Percentiles rank a stretch among this genome's conserved stretches.
phyloP scores from a whole-genome alignment of 2,113 vertebrate genomes.

The Nibea coibor region DNA sequence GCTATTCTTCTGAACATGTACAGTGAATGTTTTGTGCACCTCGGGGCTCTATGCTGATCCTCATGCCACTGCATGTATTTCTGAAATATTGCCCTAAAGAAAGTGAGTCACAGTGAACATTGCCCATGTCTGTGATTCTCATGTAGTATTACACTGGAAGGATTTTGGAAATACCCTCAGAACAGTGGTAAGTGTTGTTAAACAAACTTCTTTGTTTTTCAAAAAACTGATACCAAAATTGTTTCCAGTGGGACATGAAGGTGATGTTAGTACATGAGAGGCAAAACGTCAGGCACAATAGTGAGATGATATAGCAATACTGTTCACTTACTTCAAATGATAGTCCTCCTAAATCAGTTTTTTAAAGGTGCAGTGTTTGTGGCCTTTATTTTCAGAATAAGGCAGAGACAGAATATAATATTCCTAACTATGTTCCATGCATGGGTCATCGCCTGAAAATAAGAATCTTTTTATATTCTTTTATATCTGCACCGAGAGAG shows the following conservation, averaged over 20 bases:
- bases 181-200: background rate
- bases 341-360: background rate
- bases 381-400: background rate
- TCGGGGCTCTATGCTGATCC: slow-evolving; percentile 7
- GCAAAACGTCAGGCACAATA: background rate
- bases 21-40: slow-evolving; percentile 8
- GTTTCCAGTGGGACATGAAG: background rate
- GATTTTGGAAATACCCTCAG: background rate
- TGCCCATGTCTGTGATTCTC: background rate
- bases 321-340: background rate
- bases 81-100: slow-evolving; percentile 28
- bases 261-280: background rate
- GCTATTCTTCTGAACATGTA: slow-evolving; percentile 17
- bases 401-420: no score
- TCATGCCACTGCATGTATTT: slow-evolving; percentile 22
- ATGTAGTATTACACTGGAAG: background rate
- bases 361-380: background rate
- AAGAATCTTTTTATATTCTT: no score
- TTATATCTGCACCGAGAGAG: no score
- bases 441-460: no score
- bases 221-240: background rate
- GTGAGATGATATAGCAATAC: background rate
- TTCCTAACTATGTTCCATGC: no score
- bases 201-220: background rate
- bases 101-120: slow-evolving; percentile 40